Conservation (phyloP, 2,797 vertebrate genomes). For the Glyptemys insculpta region DNA sequence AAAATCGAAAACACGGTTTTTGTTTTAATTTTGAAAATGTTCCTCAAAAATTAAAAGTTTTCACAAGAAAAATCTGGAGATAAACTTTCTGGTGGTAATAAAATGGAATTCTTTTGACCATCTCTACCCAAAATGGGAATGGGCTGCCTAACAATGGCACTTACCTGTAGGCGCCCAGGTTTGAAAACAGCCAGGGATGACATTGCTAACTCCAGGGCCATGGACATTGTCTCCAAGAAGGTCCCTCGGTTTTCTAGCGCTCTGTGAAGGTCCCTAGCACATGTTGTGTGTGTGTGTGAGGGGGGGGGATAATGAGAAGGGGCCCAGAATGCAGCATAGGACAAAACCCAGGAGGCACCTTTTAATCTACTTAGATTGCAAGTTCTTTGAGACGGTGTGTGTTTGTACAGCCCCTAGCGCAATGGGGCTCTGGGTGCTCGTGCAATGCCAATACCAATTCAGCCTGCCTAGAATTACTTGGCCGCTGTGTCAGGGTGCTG, state of each 20-base stretch:
- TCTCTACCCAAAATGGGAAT: not conserved
- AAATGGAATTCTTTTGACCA: not conserved
- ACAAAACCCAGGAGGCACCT: not conserved
- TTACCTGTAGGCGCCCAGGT: not conserved
- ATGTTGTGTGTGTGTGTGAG: rapidly evolving
- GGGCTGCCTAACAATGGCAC: not conserved
- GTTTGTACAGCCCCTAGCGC: rapidly evolving
- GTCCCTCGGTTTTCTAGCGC: not conserved
- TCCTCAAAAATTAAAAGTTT: not conserved
- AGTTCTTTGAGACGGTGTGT: rapidly evolving
- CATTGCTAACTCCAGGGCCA: not conserved
- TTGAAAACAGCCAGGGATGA: not conserved
- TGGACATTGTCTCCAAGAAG: not conserved
- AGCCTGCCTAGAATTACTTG: not conserved
- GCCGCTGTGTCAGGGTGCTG: not conserved
- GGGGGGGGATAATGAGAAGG: not conserved
- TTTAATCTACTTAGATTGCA: not conserved
- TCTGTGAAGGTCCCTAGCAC: not conserved
- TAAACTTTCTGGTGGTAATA: not conserved
- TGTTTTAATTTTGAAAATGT: not conserved
- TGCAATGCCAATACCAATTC: not conserved
- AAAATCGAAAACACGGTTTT: not conserved
- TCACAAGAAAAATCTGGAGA: not conserved
- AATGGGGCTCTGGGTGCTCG: not conserved
- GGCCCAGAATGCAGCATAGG: not conserved